Base-by-base conservation (phyloP, 1,140 invertebrate species). In the Stegodyphus mimosarum region DNA sequence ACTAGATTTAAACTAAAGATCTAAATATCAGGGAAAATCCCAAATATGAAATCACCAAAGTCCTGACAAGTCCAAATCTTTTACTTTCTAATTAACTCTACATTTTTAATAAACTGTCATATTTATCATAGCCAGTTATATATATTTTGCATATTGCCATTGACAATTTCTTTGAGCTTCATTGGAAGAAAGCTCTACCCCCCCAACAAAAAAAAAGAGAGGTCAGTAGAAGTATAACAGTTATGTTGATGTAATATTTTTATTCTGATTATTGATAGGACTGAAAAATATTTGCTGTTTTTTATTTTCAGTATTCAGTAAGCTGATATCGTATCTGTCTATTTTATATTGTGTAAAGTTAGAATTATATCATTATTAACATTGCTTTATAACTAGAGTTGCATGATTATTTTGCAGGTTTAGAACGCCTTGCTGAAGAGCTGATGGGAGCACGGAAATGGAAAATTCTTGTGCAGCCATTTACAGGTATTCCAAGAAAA, bases 351-450 rank as follows among this genome's bases (percentile, higher is more conserved):
- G 55, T 10, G 13, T 18, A 15, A 67, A n/a, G 3, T 67, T 67
- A n/a, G 15, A 49, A 72, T 48, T 11, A 72, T 7, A 72, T 72
- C 0, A 10, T 72, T 72, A 10, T 50, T 3, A 50, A 50, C 7
- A 49, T 50, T 15, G 5, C 7, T 11, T 48, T 6, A 15, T 49
- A 72, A 50, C n/a, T 17, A 7, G 7, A 72, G 33, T 13, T 15
- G 0, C 15, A 10, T 15, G 9, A 60, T 15, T 60, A 60, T 60
- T 60, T 90, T 92, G 73, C 91, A 98, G 96, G 96, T 93, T 93
- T 98, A 94, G 96, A 98, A 95, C 94, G 95, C 92, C 95, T 98
- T 92, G 96, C 96, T 92, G 95, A 97, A 93, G 95, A 97, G 94
- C 95, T 97, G 93, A 96, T 96, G 94, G 96, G 95, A 93, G 94